Base-by-base conservation (phyloP, 2,888 invertebrate genomes). In the Nephrotoma guestfalica region DNA sequence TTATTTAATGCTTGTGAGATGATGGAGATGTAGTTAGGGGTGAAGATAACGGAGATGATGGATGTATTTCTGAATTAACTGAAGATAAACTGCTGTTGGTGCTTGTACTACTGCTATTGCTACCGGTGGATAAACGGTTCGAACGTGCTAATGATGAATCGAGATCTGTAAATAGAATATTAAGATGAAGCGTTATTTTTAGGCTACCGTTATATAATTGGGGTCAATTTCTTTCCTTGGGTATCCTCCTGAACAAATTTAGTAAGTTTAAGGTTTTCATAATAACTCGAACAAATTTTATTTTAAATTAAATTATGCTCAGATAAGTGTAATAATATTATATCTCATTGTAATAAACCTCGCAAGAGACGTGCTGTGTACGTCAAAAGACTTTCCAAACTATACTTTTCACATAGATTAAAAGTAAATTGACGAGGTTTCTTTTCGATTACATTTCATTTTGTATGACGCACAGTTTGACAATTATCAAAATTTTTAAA, bases 1-100 rank as follows among this genome's bases (percentile, higher is more conserved):
- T 13, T 84, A 15, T 15, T 41, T 84, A 84, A 41, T 84, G 84
- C 41, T 41, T 84, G 84, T 41, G 84, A 41, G 84, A 15, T 41
- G 41, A 42, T 84, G 84, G 84, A 6, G 84, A 42, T 84, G 41
- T 6, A 41, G 84, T n/a, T 42, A 42, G n/a, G 13, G 85, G 40
- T 43, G 85, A 43, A 30, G 18, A 18, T 85, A 18, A 43, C 18
- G 85, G 85, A 43, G 85, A 85, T 43, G 18, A 45, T 18, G 85
- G 42, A 45, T n/a, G 15, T 85, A 43, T 41, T 43, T 85, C 85
- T 30, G 85, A 85, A 85, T 45, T 85, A n/a, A 85, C 15, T 85
- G 85, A 85, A 43, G 85, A 85, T 11, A 85, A 85, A 45, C 85
- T 85, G 18, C 85, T 85, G n/a, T 18, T 85, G 18, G 45, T 85